These are phyloP conservation scores for Ormyrus rosae DNA, from an alignment of 2,888 invertebrate species.

Conservation along the genomic window DNA sequence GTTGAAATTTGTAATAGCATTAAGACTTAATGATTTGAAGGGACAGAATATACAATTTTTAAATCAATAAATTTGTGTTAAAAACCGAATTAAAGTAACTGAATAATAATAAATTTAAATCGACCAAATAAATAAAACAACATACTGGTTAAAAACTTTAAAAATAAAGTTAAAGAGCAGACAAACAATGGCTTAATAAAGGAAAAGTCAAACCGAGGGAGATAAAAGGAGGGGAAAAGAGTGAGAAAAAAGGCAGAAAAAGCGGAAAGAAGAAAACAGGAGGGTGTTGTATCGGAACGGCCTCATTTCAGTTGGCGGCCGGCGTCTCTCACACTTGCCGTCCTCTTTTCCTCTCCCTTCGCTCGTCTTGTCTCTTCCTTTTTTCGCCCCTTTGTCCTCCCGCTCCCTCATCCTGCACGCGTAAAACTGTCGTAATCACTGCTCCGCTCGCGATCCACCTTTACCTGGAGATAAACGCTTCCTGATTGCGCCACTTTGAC, in stretches of 20 bases:
- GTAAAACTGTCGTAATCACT: slow-evolving; percentile 53
- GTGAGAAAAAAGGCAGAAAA: background rate
- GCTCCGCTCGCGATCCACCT: slow-evolving; percentile 27
- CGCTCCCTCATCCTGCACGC: slow-evolving; percentile 22
- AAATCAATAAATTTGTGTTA: too few species aligned
- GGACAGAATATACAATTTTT: too few species aligned
- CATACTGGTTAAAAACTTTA: too few species aligned
- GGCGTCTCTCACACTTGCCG: background rate
- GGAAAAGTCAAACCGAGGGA: background rate
- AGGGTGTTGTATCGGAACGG: slow-evolving; percentile 11
- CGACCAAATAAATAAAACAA: too few species aligned
- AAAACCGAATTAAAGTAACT: too few species aligned
- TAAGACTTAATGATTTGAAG: too few species aligned
- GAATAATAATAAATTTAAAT: too few species aligned
- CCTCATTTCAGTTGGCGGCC: slow-evolving; percentile 10
- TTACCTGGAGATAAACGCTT: slow-evolving; percentile 44
- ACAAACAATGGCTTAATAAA: slow-evolving; percentile 3
- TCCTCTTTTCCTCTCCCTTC: background rate
- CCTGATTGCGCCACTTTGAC: slow-evolving; percentile 47
- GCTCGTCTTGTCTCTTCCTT: background rate
- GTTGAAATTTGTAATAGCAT: too few species aligned
- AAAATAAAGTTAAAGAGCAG: too few species aligned
- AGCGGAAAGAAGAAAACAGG: background rate
- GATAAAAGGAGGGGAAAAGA: background rate
- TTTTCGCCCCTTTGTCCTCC: slow-evolving; percentile 11